phyloP scores from a whole-genome alignment of 2,797 vertebrate genomes.

The Lagodon rhomboides region DNA sequence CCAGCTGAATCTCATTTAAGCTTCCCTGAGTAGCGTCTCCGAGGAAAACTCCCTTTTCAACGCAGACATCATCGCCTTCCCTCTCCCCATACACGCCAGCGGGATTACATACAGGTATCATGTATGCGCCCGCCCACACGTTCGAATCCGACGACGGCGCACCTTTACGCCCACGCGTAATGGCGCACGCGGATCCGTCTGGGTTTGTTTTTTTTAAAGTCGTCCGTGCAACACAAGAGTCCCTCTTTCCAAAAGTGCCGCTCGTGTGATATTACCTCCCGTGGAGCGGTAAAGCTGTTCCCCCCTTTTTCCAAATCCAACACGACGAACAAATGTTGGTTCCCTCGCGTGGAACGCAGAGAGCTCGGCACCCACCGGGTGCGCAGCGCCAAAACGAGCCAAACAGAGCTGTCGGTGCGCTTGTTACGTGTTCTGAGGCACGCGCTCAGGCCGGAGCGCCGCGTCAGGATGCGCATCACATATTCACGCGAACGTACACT shows the following conservation, averaged over 20 bases:
- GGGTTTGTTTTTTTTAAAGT: conserved; percentile 67
- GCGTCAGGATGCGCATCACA: conserved; percentile 24
- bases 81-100: conserved; percentile 17
- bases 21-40: conserved; percentile 58
- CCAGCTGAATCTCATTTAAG: conserved; percentile 71
- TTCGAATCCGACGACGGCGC: conserved; percentile 51
- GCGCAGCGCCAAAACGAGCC: conserved; percentile 65
- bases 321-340: conserved; percentile 76
- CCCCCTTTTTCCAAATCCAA: conserved; percentile 78
- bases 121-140: conserved; percentile 45
- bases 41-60: conserved; percentile 55
- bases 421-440: too few species aligned
- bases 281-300: conserved; percentile 79
- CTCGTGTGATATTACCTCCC: conserved; percentile 73
- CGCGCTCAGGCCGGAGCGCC: conserved; percentile 8
- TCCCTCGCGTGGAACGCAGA: conserved; percentile 60
- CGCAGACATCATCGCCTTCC: conserved; percentile 62
- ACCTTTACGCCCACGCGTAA: conserved; percentile 48
- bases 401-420: conserved; percentile 49
- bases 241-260: conserved; percentile 69
- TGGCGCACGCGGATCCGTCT: conserved; percentile 23
- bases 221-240: conserved; percentile 60
- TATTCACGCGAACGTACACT: not conserved
- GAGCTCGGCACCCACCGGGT: conserved; percentile 62
- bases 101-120: conserved; percentile 52